phyloP scores from a whole-genome alignment of 37 sponge, comb jelly and placozoan species.

The Cliona cf. orientalis region DNA sequence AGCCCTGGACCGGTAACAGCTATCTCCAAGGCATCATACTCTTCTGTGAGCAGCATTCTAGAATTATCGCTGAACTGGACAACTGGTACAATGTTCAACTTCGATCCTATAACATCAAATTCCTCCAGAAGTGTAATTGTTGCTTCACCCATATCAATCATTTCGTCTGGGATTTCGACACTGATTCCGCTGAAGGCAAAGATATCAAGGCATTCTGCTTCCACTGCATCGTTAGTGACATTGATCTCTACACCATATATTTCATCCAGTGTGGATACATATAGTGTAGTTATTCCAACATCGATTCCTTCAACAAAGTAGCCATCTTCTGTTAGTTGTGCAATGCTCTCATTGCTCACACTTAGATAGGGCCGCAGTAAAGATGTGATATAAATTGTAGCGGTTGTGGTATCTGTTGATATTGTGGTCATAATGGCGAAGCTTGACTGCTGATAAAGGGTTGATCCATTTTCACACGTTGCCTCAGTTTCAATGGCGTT shows the following conservation, averaged over 20 bases:
- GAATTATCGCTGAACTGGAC: conserved; percentile 49
- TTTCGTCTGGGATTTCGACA: neutral
- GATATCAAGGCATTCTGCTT: conserved; percentile 25
- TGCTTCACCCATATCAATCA: neutral
- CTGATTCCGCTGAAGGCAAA: conserved; percentile 41
- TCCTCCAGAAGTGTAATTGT: conserved; percentile 22
- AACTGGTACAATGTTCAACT: conserved; percentile 18
- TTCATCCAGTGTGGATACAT: neutral
- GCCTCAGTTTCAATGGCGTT: conserved; percentile 21
- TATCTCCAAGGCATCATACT: conserved; percentile 1
- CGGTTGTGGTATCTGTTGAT: neutral
- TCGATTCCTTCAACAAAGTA: conserved; percentile 11
- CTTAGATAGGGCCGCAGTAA: conserved; percentile 10
- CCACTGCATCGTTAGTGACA: conserved; percentile 28
- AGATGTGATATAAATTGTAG: conserved; percentile 26
- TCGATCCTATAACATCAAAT: conserved; percentile 15
- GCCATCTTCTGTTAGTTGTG: conserved; percentile 6
- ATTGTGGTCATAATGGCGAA: conserved; percentile 7
- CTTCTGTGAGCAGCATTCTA: conserved; percentile 21
- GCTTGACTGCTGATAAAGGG: conserved; percentile 33
- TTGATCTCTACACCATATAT: neutral
- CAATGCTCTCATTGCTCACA: neutral
- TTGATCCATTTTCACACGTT: neutral
- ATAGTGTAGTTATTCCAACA: neutral
- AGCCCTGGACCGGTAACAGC: neutral